Evolutionary conservation across 2,797 vertebrate species (phyloP).

Genomic region (Microctenopoma lineatum): DNA sequence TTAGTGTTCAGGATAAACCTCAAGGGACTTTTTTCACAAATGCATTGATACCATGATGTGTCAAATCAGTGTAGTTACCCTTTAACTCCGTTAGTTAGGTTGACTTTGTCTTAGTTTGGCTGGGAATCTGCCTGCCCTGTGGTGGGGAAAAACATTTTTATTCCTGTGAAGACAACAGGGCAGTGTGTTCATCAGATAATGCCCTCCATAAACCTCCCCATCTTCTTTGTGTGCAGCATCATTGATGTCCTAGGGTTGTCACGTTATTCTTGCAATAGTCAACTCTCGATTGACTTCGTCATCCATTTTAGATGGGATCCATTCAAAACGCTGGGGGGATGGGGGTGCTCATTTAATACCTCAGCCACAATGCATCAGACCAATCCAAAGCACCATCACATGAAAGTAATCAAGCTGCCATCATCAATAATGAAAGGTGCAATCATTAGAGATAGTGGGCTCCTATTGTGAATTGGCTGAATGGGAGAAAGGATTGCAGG

Average conservation of each 20-base stretch:
- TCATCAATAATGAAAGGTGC: slow-evolving; percentile 82
- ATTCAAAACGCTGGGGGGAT: slow-evolving; percentile 78
- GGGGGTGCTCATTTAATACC: slow-evolving; percentile 74
- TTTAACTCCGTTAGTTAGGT: not conserved
- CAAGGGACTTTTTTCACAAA: not conserved
- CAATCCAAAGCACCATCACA: slow-evolving; percentile 56
- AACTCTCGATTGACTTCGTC: slow-evolving; percentile 25
- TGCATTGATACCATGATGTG: not conserved
- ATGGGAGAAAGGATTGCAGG: slow-evolving; percentile 47
- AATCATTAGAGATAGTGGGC: slow-evolving; percentile 60
- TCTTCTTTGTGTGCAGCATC: slow-evolving; percentile 45
- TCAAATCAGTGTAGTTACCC: not conserved
- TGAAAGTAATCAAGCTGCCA: slow-evolving; percentile 78
- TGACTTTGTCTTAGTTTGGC: slow-evolving; percentile 3
- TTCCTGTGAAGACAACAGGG: slow-evolving; percentile 1
- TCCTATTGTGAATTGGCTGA: slow-evolving; percentile 71
- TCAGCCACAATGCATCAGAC: slow-evolving; percentile 62
- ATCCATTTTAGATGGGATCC: slow-evolving; percentile 62
- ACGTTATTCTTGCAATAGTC: slow-evolving; percentile 40
- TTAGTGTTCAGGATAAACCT: not conserved
- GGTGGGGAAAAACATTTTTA: slow-evolving; percentile 25
- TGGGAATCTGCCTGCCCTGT: slow-evolving; percentile 41
- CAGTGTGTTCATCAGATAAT: slow-evolving; percentile 27
- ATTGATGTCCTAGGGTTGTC: slow-evolving; percentile 34
- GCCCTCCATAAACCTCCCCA: slow-evolving; percentile 17